Conservation (phyloP, 2,888 invertebrate genomes). For the Ditylenchus weischeri region DNA sequence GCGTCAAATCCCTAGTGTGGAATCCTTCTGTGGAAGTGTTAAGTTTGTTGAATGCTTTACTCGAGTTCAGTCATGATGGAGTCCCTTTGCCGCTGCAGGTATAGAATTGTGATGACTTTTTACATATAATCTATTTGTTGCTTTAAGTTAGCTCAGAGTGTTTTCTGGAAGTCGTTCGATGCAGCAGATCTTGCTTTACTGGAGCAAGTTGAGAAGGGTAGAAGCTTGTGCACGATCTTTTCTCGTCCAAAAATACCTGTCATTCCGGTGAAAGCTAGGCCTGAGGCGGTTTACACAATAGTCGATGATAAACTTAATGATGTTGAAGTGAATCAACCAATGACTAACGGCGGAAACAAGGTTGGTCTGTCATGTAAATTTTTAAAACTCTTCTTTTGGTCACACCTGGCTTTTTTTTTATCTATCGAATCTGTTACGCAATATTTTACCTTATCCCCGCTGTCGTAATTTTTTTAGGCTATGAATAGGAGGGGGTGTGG, state of each 20-base stretch:
- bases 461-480: no score
- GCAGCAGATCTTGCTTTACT: constrained; percentile 1
- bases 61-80: constrained; percentile 20
- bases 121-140: background rate
- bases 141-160: constrained; percentile 3
- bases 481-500: no score
- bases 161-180: constrained; percentile 13
- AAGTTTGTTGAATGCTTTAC: constrained; percentile 21
- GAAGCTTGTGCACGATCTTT: background rate
- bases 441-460: no score
- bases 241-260: constrained; percentile 1
- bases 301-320: no score
- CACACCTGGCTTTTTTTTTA: no score
- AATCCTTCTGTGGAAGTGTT: constrained; percentile 12
- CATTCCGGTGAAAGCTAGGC: background rate
- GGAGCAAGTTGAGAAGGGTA: background rate
- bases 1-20: constrained; percentile 9
- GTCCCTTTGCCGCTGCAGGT: constrained; percentile 28
- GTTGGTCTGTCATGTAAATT: no score
- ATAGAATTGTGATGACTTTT: background rate
- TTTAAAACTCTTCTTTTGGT: no score
- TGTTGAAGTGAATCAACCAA: no score
- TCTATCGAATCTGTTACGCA: no score
- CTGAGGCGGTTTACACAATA: no score
- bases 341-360: no score